These are phyloP conservation scores for Sinhomidia bicolor DNA, from an alignment of 2,888 invertebrate species.

Conservation along the genomic window DNA sequence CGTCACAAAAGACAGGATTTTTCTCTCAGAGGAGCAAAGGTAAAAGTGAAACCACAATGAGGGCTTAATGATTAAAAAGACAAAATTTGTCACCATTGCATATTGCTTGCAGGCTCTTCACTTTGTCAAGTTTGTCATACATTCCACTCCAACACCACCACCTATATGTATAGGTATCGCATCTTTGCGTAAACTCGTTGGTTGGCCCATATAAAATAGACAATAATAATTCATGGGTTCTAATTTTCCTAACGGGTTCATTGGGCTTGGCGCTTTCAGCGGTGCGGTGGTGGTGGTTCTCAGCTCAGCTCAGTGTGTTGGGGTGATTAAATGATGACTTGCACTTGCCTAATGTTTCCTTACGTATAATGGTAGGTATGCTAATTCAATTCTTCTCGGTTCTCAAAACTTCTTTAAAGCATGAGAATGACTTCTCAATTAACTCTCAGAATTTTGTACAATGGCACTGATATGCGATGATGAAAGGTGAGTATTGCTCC, in stretches of 20 bases:
- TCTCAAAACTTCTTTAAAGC: constrained; percentile 4
- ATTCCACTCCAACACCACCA: neutral
- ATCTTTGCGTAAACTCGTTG: neutral
- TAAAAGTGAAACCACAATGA: constrained; percentile 39
- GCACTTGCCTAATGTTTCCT: constrained; percentile 28
- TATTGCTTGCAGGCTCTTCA: constrained; percentile 23
- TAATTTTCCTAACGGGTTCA: constrained; percentile 27
- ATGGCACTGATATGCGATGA: neutral
- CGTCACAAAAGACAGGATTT: neutral
- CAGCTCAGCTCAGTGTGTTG: neutral
- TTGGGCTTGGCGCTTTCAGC: constrained; percentile 26
- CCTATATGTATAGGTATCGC: neutral
- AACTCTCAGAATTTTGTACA: constrained; percentile 17
- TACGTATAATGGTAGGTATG: neutral
- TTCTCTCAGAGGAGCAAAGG: constrained; percentile 15
- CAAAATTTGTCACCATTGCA: constrained; percentile 27
- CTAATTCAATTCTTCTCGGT: constrained; percentile 46
- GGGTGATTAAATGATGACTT: constrained; percentile 14
- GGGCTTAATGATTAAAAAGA: constrained; percentile 24
- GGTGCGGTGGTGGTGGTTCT: neutral
- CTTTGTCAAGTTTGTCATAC: neutral
- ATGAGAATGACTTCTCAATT: constrained; percentile 36
- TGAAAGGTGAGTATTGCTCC: constrained; percentile 1
- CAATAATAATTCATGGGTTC: constrained; percentile 17
- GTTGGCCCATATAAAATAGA: neutral